Evolutionary conservation across 2,113 vertebrate genomes (phyloP).

Genomic region (Recurvirostra avosetta): DNA sequence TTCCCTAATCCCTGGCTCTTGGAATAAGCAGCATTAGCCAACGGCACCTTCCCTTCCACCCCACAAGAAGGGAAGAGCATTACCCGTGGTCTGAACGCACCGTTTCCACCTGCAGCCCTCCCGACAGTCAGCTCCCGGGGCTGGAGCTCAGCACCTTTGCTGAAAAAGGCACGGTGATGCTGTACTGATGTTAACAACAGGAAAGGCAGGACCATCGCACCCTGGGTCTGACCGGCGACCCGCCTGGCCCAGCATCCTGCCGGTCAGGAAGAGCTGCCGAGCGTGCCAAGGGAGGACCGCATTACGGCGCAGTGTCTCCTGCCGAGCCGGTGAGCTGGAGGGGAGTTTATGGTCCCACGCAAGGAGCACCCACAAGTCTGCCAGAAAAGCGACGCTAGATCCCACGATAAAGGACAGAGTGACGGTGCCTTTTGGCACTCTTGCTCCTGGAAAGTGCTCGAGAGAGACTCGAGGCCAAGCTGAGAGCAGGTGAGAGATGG

Average conservation of each 20-base stretch:
- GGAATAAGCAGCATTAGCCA: background rate
- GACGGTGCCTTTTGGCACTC: background rate
- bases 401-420: background rate
- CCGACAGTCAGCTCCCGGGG: rapidly evolving
- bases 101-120: background rate
- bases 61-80: background rate
- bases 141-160: background rate
- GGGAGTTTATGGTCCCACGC: background rate
- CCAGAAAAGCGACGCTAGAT: background rate
- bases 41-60: rapidly evolving
- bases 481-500: background rate
- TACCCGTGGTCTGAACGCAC: rapidly evolving
- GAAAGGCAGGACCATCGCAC: background rate
- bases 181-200: background rate
- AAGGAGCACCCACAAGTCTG: background rate
- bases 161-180: rapidly evolving
- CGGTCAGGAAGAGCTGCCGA: background rate
- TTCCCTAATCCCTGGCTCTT: background rate
- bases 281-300: background rate
- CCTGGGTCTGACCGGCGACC: background rate
- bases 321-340: background rate
- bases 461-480: background rate
- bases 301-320: background rate
- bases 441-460: background rate
- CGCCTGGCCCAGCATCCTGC: background rate